Conservation (phyloP, 2,888 invertebrate species). For the Athripsodes cinereus region DNA sequence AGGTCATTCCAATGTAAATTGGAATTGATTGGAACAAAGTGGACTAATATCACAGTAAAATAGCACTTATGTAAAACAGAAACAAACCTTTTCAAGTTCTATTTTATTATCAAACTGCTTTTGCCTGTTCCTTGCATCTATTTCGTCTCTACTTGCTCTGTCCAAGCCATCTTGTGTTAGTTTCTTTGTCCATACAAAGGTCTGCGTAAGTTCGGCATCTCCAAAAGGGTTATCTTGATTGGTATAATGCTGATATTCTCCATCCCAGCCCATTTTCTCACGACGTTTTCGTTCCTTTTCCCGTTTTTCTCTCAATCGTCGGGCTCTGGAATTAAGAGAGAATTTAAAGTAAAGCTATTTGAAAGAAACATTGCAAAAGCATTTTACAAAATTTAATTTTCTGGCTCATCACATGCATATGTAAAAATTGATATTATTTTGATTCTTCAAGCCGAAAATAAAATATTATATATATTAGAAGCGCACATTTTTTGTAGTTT, state of each 20-base stretch:
- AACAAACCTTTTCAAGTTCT: slow-evolving; percentile 76
- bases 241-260: slow-evolving; percentile 93
- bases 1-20: too few species aligned
- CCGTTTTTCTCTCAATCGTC: slow-evolving; percentile 85
- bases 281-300: slow-evolving; percentile 82
- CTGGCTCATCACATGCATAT: too few species aligned
- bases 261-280: slow-evolving; percentile 96
- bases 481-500: too few species aligned
- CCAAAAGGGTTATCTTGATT: slow-evolving; percentile 99
- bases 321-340: slow-evolving; percentile 38
- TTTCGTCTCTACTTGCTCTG: slow-evolving; percentile 67
- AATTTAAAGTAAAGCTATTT: not conserved
- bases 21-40: too few species aligned
- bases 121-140: slow-evolving; percentile 74
- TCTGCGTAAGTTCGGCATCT: slow-evolving; percentile 88
- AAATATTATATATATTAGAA: too few species aligned
- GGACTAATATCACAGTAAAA: too few species aligned
- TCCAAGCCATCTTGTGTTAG: slow-evolving; percentile 87
- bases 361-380: too few species aligned
- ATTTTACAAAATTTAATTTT: too few species aligned
- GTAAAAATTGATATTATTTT: too few species aligned
- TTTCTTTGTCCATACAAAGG: slow-evolving; percentile 97
- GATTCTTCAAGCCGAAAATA: too few species aligned
- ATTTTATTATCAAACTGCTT: slow-evolving; percentile 88
- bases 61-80: too few species aligned